Evolutionary conservation across 1,140 invertebrate species (phyloP).

Genomic region (Pseudomyrmex sp.): DNA sequence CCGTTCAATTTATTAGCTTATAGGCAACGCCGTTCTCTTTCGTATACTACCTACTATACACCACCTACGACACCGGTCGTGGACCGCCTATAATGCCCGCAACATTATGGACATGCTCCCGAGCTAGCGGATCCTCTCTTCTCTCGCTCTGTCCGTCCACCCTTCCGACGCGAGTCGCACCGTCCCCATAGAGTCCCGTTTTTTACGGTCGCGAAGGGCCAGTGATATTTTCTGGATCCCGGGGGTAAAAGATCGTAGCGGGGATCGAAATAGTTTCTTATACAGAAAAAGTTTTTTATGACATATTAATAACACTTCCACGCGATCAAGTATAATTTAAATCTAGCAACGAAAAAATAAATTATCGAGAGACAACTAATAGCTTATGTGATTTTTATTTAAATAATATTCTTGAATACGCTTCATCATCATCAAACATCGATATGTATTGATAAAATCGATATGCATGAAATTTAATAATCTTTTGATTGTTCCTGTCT

Average conservation of each 20-base stretch:
- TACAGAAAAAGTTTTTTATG: too few relatives aligned
- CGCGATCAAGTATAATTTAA: too few relatives aligned
- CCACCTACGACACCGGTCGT: constrained; percentile 71
- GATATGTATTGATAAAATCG: constrained; percentile 9
- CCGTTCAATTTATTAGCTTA: constrained; percentile 84
- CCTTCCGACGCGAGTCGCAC: constrained; percentile 32
- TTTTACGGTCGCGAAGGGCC: constrained; percentile 64
- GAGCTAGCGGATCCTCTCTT: constrained; percentile 43
- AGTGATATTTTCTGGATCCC: constrained; percentile 55
- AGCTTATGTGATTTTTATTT: neutral
- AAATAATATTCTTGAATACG: neutral
- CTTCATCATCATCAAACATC: neutral
- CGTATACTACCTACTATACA: constrained; percentile 71
- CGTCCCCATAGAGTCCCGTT: constrained; percentile 62
- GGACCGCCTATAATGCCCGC: constrained; percentile 69
- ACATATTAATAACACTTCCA: too few relatives aligned
- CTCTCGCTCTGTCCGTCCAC: neutral
- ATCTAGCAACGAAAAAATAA: neutral
- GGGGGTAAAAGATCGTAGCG: neutral
- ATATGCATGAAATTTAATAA: constrained; percentile 13
- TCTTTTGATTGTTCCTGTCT: neutral
- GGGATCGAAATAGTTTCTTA: too few relatives aligned
- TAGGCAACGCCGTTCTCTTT: constrained; percentile 67
- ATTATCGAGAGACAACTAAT: neutral
- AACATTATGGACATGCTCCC: constrained; percentile 70